Percentiles rank a stretch among this genome's conserved stretches.
phyloP scores from a whole-genome alignment of 1,140 invertebrate genomes.

The Apis cerana region DNA sequence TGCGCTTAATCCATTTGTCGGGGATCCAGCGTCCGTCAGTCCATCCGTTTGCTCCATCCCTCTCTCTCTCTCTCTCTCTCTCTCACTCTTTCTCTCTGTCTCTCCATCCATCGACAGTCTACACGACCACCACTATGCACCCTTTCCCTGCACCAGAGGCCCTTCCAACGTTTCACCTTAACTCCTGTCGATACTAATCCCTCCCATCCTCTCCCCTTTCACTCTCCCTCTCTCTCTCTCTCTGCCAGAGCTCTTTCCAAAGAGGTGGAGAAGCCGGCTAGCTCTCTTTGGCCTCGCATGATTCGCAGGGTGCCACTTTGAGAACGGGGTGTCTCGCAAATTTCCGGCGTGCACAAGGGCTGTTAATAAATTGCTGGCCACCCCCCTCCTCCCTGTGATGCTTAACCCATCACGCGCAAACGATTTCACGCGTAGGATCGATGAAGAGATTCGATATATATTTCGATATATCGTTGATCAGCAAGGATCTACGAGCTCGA shows the following conservation, averaged over 20 bases:
- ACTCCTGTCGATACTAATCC: conserved; percentile 32
- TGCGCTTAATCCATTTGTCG: conserved; percentile 77
- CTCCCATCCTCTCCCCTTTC: too few species aligned
- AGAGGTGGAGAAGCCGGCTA: not conserved
- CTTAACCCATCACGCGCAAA: too few species aligned
- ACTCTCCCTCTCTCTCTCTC: not conserved
- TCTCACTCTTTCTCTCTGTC: not conserved
- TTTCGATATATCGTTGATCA: too few species aligned
- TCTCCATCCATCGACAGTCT: conserved; percentile 11
- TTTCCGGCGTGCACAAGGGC: not conserved
- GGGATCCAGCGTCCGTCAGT: conserved; percentile 68
- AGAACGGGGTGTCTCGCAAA: not conserved
- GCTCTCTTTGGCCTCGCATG: conserved; percentile 10
- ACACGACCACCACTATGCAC: conserved; percentile 25
- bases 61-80: not conserved
- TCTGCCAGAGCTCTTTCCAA: not conserved
- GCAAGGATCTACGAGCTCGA: too few species aligned
- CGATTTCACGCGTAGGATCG: not conserved
- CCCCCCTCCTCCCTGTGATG: too few species aligned
- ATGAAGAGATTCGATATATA: too few species aligned
- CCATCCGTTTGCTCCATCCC: conserved; percentile 42
- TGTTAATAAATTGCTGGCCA: conserved; percentile 12
- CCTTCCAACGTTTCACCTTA: conserved; percentile 18
- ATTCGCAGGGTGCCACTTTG: conserved; percentile 11
- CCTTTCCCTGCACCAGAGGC: conserved; percentile 17